phyloP scores from a whole-genome alignment of 2,797 vertebrate species.

The Tiaroga cobitis region DNA sequence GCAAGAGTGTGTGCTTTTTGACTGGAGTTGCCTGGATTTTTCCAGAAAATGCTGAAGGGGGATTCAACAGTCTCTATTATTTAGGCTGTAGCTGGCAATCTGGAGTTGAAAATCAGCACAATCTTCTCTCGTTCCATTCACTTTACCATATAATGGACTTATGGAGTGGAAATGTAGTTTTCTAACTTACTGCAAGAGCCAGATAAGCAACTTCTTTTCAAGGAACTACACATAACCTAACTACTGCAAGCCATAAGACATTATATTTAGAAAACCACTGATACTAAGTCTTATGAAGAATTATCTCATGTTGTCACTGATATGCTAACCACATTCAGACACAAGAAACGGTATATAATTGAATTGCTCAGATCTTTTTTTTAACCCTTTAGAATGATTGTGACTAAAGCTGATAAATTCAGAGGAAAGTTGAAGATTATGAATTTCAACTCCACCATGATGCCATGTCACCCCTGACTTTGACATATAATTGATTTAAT shows the following conservation, averaged over 20 bases:
- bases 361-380: neutral
- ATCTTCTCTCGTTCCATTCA: slow-evolving; percentile 24
- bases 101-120: slow-evolving; percentile 46
- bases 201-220: slow-evolving; percentile 46
- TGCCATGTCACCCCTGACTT: neutral
- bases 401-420: neutral
- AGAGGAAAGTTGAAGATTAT: neutral
- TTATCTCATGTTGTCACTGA: slow-evolving; percentile 12
- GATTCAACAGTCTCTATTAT: slow-evolving; percentile 7
- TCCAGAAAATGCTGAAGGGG: slow-evolving; percentile 15
- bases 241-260: slow-evolving; percentile 10
- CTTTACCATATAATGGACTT: slow-evolving; percentile 33
- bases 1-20: neutral
- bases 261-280: slow-evolving; percentile 23
- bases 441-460: neutral
- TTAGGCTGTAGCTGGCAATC: slow-evolving; percentile 29
- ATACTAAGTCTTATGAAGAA: slow-evolving; percentile 9
- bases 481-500: slow-evolving; percentile 10
- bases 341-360: neutral
- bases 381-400: neutral
- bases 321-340: slow-evolving; percentile 1
- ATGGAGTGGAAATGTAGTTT: slow-evolving; percentile 30
- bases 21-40: slow-evolving; percentile 33
- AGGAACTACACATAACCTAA: slow-evolving; percentile 19
- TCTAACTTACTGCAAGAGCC: slow-evolving; percentile 32